Conservation (phyloP, 2,113 vertebrate genomes). For the Microcebus jonahi region DNA sequence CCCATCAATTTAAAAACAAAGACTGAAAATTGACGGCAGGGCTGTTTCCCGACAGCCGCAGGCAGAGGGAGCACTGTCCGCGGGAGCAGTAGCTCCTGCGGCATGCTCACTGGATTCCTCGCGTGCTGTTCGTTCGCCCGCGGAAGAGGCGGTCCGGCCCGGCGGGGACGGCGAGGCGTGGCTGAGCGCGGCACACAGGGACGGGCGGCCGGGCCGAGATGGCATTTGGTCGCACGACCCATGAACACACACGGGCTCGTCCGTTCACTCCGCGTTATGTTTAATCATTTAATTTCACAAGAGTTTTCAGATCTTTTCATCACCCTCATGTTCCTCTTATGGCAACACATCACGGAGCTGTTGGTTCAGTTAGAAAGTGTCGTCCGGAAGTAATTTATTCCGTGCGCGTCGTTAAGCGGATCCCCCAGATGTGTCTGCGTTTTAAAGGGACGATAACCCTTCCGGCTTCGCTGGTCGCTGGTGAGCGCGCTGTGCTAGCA, state of each 20-base stretch:
- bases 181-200: not conserved
- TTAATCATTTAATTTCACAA: conserved; percentile 75
- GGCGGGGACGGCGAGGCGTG: not conserved
- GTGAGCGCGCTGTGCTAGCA: fast-evolving
- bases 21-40: not conserved
- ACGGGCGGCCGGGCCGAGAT: not conserved
- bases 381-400: conserved; percentile 79
- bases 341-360: conserved; percentile 79
- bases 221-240: conserved; percentile 16
- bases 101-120: not conserved
- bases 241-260: conserved; percentile 37
- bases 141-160: not conserved
- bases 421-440: conserved; percentile 63
- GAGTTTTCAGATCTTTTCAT: conserved; percentile 82
- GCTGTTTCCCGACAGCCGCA: not conserved
- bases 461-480: conserved; percentile 10
- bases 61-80: not conserved
- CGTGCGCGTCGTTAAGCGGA: conserved; percentile 63
- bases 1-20: not conserved
- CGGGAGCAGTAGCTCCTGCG: not conserved
- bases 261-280: conserved; percentile 59
- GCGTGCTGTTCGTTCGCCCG: not conserved
- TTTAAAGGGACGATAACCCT: conserved; percentile 69
- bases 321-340: conserved; percentile 82
- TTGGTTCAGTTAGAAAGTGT: conserved; percentile 83